Base-by-base conservation (phyloP, 2,113 vertebrate genomes). In the Elephas maximus region DNA sequence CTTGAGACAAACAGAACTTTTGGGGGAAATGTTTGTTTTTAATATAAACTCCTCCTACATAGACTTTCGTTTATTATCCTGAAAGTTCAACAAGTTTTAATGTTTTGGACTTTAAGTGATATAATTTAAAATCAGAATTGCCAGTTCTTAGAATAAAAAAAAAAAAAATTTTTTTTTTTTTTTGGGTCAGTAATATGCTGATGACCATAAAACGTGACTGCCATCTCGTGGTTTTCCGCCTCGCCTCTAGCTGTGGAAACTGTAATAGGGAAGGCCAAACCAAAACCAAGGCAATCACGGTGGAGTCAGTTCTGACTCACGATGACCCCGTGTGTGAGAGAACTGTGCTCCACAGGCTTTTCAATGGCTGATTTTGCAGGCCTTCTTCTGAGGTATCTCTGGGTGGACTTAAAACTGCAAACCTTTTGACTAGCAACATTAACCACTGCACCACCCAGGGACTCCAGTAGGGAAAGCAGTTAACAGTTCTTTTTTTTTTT, bases 211-310 rank as follows among this genome's bases (percentile, higher is more conserved):
- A 73, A 26, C 18, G 45, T 76, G 93, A 41, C 76, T 24, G 87
- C 41, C 41, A 30, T 30, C n/a, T 90, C 15, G 44, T 88, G 69
- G 71, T 65, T 76, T 92, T 89, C 88, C 53, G 94, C 91, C 60
- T 11, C 10, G 44, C 82, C 0, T 93, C 24, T 83, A 90, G 81
- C 88, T 18, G 93, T 99, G 99, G 99, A 99, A 98, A 99, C 98
- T 73, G 99, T 99, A 96, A 99, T 99, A 57, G 53, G 4, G 53
- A 57, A 57, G 15, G 53, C 53, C 53, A 17, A 57, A 57, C 53
- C 53, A 14, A 57, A 57, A 57, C 53, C 15, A 17, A 57, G 15
- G 53, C 53, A 57, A 57, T 17, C 15, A 14, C 53, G 12, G 53
- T 15, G 53, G 53, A 9, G 53, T 57, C 53, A 57, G 53, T 20